Conservation (phyloP, 2,113 vertebrate species). For the Gallinago paraguaiae region DNA sequence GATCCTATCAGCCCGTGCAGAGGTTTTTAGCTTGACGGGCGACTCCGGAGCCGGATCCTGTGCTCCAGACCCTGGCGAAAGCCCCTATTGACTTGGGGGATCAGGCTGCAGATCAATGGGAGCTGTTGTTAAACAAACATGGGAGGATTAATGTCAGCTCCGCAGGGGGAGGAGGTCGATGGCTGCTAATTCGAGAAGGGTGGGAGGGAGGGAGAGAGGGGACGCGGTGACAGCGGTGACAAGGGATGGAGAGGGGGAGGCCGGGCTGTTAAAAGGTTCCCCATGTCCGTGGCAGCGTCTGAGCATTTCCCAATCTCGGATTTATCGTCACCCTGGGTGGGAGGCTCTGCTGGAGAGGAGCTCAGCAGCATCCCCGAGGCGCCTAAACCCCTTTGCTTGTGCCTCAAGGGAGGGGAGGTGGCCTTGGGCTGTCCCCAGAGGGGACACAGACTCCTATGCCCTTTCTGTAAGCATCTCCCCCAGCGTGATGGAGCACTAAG, state of each 20-base stretch:
- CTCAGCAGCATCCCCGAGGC: background rate
- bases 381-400: background rate
- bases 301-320: accelerated
- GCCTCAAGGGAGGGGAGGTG: background rate
- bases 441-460: background rate
- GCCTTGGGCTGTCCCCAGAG: background rate
- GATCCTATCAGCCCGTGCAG: background rate
- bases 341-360: background rate
- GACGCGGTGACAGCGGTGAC: conserved; percentile 15
- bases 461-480: background rate
- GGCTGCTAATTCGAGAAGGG: conserved; percentile 29
- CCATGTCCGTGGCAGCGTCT: background rate
- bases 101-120: conserved; percentile 34
- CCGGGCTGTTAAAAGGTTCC: background rate
- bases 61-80: conserved; percentile 16
- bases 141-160: conserved; percentile 1
- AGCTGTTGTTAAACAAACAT: conserved; percentile 34
- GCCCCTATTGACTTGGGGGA: conserved; percentile 39
- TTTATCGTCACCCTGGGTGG: background rate
- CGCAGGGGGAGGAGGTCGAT: conserved; percentile 42
- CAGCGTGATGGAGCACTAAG: accelerated
- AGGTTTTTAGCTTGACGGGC: background rate
- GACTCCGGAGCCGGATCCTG: background rate
- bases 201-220: background rate
- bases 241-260: background rate